Evolutionary conservation across 2,797 vertebrate species (phyloP).

Genomic region (Erethizon dorsatum): DNA sequence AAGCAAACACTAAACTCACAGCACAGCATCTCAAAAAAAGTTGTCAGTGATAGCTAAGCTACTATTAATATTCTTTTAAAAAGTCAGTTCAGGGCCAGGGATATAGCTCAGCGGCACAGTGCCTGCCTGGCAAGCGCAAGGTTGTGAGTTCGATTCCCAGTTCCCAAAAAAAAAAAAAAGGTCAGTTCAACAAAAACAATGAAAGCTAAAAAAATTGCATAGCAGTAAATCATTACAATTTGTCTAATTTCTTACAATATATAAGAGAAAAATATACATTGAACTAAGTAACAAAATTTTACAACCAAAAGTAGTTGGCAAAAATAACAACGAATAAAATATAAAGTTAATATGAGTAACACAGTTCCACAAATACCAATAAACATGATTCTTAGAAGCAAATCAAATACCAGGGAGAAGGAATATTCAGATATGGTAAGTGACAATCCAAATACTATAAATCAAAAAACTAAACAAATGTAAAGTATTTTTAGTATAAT

Average conservation of each 20-base stretch:
- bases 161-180: too few relatives aligned
- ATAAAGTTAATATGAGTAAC: background rate
- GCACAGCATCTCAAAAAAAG: background rate
- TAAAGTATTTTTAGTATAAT: background rate
- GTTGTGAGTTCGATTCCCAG: too few relatives aligned
- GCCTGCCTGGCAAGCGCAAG: too few relatives aligned
- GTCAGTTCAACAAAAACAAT: background rate
- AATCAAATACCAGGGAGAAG: background rate
- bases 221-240: constrained; percentile 14
- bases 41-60: background rate
- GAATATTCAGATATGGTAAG: background rate
- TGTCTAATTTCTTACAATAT: background rate
- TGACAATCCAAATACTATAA: background rate
- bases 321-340: background rate
- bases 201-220: constrained; percentile 14
- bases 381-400: background rate
- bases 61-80: background rate
- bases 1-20: constrained; percentile 36
- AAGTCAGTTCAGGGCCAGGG: too few relatives aligned
- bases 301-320: background rate
- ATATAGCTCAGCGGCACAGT: too few relatives aligned
- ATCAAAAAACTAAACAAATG: background rate
- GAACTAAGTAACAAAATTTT: background rate
- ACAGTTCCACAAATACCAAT: background rate
- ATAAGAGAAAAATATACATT: background rate